Conservation (phyloP, 2,888 invertebrate species). For the Cristatella mucedo region DNA sequence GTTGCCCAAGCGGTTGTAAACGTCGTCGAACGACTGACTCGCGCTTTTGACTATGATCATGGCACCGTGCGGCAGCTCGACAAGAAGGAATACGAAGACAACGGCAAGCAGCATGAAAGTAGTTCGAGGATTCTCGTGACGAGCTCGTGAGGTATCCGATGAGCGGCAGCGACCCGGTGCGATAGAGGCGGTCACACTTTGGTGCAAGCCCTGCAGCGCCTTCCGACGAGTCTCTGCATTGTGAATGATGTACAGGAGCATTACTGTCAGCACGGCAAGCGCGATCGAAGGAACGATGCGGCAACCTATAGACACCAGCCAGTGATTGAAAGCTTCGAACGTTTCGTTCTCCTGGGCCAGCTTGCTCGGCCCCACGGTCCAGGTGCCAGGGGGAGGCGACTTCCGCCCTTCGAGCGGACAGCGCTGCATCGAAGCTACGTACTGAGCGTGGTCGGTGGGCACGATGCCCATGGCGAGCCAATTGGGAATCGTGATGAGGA, state of each 20-base stretch:
- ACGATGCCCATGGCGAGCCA: constrained; percentile 60
- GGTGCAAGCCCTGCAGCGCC: too few relatives aligned
- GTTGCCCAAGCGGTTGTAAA: constrained; percentile 47
- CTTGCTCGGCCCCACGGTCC: constrained; percentile 17
- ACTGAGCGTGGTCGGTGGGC: background rate
- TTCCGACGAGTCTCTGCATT: constrained; percentile 14
- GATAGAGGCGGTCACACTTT: too few relatives aligned
- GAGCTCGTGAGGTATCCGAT: too few relatives aligned
- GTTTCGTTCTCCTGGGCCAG: constrained; percentile 18
- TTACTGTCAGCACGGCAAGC: constrained; percentile 50
- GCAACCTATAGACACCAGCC: constrained; percentile 53
- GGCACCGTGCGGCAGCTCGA: constrained; percentile 61
- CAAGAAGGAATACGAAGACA: constrained; percentile 60
- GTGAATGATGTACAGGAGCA: constrained; percentile 26
- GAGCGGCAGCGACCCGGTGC: too few relatives aligned
- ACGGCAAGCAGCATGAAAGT: constrained; percentile 68
- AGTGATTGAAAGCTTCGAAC: constrained; percentile 15
- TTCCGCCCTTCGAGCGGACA: too few relatives aligned
- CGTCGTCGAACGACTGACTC: constrained; percentile 47
- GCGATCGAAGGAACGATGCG: constrained; percentile 77
- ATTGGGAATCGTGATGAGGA: constrained; percentile 67
- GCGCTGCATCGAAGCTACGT: too few relatives aligned
- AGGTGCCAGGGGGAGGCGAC: too few relatives aligned
- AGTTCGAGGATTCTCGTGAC: too few relatives aligned
- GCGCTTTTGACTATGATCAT: constrained; percentile 55